These are phyloP conservation scores for Eupeodes latifasciatus DNA, from an alignment of 2,888 invertebrate genomes.

Conservation along the genomic window DNA sequence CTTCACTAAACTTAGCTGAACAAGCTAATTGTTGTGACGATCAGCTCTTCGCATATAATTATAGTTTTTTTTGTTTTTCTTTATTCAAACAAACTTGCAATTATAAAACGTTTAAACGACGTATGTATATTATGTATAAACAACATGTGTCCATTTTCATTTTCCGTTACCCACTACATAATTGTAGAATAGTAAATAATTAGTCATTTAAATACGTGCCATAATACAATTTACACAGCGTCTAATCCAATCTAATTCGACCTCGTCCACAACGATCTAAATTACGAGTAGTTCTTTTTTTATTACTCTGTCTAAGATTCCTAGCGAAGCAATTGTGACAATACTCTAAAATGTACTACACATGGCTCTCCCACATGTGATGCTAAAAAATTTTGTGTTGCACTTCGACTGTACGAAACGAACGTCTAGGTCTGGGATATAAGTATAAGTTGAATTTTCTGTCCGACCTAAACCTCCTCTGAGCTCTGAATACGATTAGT, in stretches of 20 bases:
- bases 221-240: constrained; percentile 58
- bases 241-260: constrained; percentile 48
- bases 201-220: constrained; percentile 48
- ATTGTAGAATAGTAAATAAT: constrained; percentile 40
- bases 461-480: constrained; percentile 1
- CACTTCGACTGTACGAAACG: neutral
- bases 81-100: neutral
- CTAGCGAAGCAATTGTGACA: neutral
- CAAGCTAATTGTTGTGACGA: too few species aligned
- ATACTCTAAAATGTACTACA: neutral
- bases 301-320: neutral
- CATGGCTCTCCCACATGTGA: neutral
- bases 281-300: neutral
- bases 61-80: too few species aligned
- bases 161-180: constrained; percentile 6
- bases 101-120: neutral
- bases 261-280: constrained; percentile 56
- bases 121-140: neutral
- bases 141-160: neutral
- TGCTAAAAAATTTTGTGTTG: neutral
- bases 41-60: too few species aligned
- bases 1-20: too few species aligned
- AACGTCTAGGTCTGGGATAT: neutral
- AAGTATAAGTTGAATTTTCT: neutral
- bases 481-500: constrained; percentile 15